Base-by-base conservation (phyloP, 2,888 invertebrate genomes). In the Blera fallax region DNA sequence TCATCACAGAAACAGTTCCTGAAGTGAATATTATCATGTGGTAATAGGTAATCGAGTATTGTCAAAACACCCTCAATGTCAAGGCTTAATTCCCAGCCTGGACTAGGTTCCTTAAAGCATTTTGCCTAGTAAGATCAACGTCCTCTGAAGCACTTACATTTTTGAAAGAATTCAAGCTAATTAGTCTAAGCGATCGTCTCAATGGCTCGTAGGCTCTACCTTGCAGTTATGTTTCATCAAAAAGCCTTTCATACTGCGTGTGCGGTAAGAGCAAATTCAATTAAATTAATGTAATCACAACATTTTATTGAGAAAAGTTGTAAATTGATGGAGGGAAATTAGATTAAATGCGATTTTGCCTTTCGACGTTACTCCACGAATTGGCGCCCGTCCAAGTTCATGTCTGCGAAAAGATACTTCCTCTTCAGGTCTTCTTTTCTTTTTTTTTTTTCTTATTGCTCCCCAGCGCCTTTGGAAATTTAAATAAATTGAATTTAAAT, bases 401-500 rank as follows among this genome's bases (percentile, higher is more conserved):
- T 37, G 50, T 18, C 60, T 29, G 14, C 14, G 5, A 60, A 64
- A 10, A 73, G 62, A 73, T 50, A 21, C 32, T 8, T 32, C 10
- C 16, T 32, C 50, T 8, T 34, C n/a, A n/a, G n/a, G n/a, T n/a
- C n/a, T n/a, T n/a, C n/a, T n/a, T n/a, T n/a, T n/a, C n/a, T n/a
- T n/a, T n/a, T n/a, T n/a, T n/a, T n/a, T 40, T 34, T 40, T 40
- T 14, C 3, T 34, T 24, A 24, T 14, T 24, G 48, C 60, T 43
- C 56, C 70, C 14, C 34, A 58, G 48, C 32, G 67, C 67, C 27
- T 54, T 70, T 45, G 34, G 48, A 72, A 64, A 79, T 58, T 64
- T 58, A 64, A 79, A 79, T 79, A 79, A 79, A 79, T 79, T 70
- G 48, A 79, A 70, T 79, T 79, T 72, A 78, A 78, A 78, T 69